phyloP scores from a whole-genome alignment of 2,113 vertebrate species.

The Hirundichthys speculiger region DNA sequence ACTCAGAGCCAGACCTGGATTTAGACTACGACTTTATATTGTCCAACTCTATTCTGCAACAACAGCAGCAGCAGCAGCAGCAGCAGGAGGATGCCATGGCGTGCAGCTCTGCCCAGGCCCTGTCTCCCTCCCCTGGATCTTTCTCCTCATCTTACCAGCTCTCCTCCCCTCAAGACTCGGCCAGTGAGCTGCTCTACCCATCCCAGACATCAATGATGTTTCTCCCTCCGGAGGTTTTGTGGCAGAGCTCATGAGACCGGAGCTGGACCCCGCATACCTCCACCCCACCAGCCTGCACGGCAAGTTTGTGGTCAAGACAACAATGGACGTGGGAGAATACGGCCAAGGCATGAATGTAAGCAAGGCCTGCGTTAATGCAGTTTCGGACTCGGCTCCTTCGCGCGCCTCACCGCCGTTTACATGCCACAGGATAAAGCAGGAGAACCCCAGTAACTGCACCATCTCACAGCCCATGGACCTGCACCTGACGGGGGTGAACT shows the following conservation, averaged over 20 bases:
- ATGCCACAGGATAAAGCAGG: slow-evolving; percentile 93
- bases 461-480: slow-evolving; percentile 82
- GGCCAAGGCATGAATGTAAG: slow-evolving; percentile 81
- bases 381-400: slow-evolving; percentile 70
- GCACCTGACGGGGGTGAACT: slow-evolving; percentile 68
- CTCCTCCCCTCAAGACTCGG: slow-evolving; percentile 77
- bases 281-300: slow-evolving; percentile 86
- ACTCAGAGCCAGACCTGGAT: slow-evolving; percentile 88
- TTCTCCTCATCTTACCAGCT: slow-evolving; percentile 82
- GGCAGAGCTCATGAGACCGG: slow-evolving; percentile 93
- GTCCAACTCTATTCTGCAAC: slow-evolving; percentile 90
- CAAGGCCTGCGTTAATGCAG: slow-evolving; percentile 77
- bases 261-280: slow-evolving; percentile 93
- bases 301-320: slow-evolving; percentile 91
- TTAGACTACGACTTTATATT: slow-evolving; percentile 97
- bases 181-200: slow-evolving; percentile 78
- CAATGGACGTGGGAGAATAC: slow-evolving; percentile 88
- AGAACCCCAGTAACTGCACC: slow-evolving; percentile 84
- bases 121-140: slow-evolving; percentile 78
- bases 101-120: slow-evolving; percentile 70
- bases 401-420: slow-evolving; percentile 68
- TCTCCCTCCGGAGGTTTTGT: slow-evolving; percentile 95
- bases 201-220: slow-evolving; percentile 92
- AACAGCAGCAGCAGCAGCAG: slow-evolving; percentile 76
- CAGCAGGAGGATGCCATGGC: slow-evolving; percentile 74